Evolutionary conservation across 2,888 invertebrate genomes (phyloP), one percentile per base, ranked within the genome.

Genomic region (Philereme vetulata): DNA sequence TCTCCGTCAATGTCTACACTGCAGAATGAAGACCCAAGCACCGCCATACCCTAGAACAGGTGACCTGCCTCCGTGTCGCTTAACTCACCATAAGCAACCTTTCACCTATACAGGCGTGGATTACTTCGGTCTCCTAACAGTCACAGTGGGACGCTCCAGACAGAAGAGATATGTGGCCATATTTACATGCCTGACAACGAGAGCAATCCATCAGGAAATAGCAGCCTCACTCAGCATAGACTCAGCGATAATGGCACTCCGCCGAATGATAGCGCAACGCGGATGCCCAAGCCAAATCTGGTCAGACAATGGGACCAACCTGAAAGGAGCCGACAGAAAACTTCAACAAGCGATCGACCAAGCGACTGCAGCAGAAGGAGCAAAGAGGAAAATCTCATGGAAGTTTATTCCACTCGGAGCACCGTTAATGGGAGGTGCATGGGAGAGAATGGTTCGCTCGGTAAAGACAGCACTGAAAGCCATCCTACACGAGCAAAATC

Each of bases 291-390:
- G 11, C 0, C 33, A 35, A 1, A 60, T 75, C 0, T 68, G 50
- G 33, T 67, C 63, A 0, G 72, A 72, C 51, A 70, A 71, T 21
- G 71, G 68, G 0, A 71, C 70, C 0, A 72, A 72, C 44, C 45
- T 73, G 1, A 35, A 33, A 1, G 67, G 65, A 0, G 71, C 71
- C 3, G 62, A 66, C 36, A 46, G 44, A 0, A 64, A 66, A 7
- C 45, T 72, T n/a, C n/a, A n/a, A n/a, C n/a, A n/a, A n/a, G n/a
- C n/a, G n/a, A n/a, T n/a, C n/a, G n/a, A n/a, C n/a, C n/a, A n/a
- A n/a, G n/a, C n/a, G n/a, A n/a, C n/a, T n/a, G n/a, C n/a, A 1
- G 42, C 57, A 33, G 10, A 62, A n/a, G 57, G 60, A 5, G 34
- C 21, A 2, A 48, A 58, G 36, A n/a, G 52, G 4, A 10, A 6